These are phyloP conservation scores for Heliopora coerulea DNA, from an alignment of 92 coral and sea anemone genomes.

Conservation along the genomic window DNA sequence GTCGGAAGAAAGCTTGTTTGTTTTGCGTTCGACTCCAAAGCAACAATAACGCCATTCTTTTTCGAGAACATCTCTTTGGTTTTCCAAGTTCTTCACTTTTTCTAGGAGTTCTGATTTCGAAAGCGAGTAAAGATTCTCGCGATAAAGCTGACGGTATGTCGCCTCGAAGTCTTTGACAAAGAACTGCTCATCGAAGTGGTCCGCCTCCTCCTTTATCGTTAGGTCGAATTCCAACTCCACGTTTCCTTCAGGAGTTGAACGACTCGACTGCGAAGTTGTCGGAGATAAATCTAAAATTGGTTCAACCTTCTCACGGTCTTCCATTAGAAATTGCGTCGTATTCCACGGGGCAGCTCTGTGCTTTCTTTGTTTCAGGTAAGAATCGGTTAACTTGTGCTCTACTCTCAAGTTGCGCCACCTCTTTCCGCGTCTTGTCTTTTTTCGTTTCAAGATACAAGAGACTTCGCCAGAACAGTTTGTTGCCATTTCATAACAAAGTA, in stretches of 20 bases:
- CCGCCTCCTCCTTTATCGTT: conserved; percentile 53
- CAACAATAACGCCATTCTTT: conserved; percentile 13
- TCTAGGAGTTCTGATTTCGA: conserved; percentile 70
- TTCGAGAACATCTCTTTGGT: conserved; percentile 20
- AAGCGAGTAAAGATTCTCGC: conserved; percentile 71
- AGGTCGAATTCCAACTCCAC: conserved; percentile 28
- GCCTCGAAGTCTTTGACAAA: conserved; percentile 82
- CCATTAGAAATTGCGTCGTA: conserved; percentile 95
- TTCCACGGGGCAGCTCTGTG: conserved; percentile 83
- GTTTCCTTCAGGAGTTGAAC: conserved; percentile 39
- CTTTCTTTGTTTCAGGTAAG: conserved; percentile 36
- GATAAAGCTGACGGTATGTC: conserved; percentile 72
- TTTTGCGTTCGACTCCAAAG: background rate
- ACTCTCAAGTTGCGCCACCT: conserved; percentile 17
- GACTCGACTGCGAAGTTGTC: background rate
- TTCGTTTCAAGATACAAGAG: conserved; percentile 19
- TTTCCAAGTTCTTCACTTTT: conserved; percentile 23
- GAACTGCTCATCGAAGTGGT: conserved; percentile 66
- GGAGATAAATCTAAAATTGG: conserved; percentile 48
- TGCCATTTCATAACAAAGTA: conserved; percentile 38
- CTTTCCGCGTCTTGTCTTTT: conserved; percentile 39
- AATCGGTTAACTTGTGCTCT: conserved; percentile 15
- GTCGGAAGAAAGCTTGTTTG: background rate
- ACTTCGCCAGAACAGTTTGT: conserved; percentile 27
- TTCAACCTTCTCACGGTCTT: conserved; percentile 72